These are phyloP conservation scores for Ambastaia sidthimunki DNA, from an alignment of 2,797 vertebrate species.

Conservation along the genomic window DNA sequence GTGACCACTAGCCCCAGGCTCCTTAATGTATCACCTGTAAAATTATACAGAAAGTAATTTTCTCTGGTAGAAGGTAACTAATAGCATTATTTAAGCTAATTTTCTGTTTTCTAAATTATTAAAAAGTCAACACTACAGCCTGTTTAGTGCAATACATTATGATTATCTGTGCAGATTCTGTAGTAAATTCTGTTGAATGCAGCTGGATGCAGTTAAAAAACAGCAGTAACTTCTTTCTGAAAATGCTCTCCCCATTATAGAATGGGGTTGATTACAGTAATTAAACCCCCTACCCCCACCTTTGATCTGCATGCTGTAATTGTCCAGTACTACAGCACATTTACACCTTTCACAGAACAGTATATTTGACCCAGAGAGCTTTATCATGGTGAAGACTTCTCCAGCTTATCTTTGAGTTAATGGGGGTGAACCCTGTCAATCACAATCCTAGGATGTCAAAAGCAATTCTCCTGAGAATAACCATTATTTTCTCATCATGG, in stretches of 20 bases:
- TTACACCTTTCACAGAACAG: not conserved
- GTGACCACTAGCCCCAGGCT: too few species aligned
- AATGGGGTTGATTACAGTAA: conserved; percentile 20
- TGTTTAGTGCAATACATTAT: not conserved
- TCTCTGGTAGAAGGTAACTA: not conserved
- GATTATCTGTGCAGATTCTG: not conserved
- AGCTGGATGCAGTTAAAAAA: not conserved
- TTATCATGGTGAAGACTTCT: not conserved
- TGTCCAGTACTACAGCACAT: conserved; percentile 4
- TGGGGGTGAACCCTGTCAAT: not conserved
- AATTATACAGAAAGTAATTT: not conserved
- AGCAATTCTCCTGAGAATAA: conserved; percentile 1
- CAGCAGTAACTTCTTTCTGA: conserved; percentile 5
- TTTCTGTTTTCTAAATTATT: not conserved
- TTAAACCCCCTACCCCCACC: conserved; percentile 25
- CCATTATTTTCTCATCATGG: not conserved
- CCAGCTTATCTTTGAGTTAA: not conserved
- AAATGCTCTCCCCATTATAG: conserved; percentile 23
- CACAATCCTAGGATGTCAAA: not conserved
- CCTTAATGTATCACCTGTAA: too few species aligned
- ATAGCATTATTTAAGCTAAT: not conserved
- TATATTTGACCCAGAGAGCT: conserved; percentile 10
- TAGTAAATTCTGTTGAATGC: not conserved
- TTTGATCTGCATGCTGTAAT: conserved; percentile 18
- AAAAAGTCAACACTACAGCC: too few species aligned